Base-by-base conservation (phyloP, 2,797 vertebrate species). In the Pitangus sulphuratus region DNA sequence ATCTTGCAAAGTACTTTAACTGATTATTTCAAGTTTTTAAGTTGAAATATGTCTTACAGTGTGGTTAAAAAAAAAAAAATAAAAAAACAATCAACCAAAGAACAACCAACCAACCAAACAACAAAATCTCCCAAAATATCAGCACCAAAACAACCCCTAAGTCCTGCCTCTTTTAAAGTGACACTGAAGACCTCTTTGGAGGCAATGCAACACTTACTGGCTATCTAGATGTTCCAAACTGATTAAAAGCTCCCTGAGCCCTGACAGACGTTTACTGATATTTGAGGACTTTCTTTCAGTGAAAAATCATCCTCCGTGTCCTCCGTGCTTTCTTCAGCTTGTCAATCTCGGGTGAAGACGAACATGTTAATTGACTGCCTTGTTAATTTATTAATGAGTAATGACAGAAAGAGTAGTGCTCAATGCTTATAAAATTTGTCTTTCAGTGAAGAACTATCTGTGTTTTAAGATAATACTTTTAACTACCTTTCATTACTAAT, bases 381-480 rank as follows among this genome's bases (percentile, higher is more conserved):
- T 83, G 68, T 90, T 98, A 90, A 96, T 93, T 97, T 97, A 98
- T 98, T 98, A 93, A 98, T 19, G 90, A 74, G 68, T 88, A 95
- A 95, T 77, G 95, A 97, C 93, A 97, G 96, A 95, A 91, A 48
- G 65, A 90, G 72, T 77, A 89, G 79, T 35, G 64, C 48, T 94
- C 95, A 96, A 96, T 85, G 88, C 72, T 86, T 62, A 89, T 81
- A 92, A 95, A 96, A 94, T 89, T 83, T 2, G 11, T 84, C 92
- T 90, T 95, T 96, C 84, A 92, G 71, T 96, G 79, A 94, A 89
- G 62, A 96, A 84, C 85, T 91, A 62, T 76, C 79, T 58, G 51
- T 40, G 58, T 96, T 96, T 97, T 91, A 93, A 96, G 75, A 74
- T 39, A 97, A 90, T 94, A 86, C 84, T 84, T 97, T 91, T 90